Evolutionary conservation across 2,888 invertebrate genomes (phyloP).

Genomic region (Sesia apiformis): DNA sequence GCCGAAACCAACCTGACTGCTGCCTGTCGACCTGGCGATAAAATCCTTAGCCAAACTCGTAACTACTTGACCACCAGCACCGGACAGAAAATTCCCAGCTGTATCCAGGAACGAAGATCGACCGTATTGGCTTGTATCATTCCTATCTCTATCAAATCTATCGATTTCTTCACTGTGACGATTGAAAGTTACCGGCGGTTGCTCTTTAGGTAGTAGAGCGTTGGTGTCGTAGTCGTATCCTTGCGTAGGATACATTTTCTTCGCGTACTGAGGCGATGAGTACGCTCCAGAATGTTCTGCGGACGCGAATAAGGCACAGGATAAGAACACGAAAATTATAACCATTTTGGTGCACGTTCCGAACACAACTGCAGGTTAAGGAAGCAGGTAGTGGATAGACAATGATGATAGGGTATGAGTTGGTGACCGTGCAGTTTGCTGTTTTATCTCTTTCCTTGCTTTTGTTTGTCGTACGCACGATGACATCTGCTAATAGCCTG

Average conservation of each 20-base stretch:
- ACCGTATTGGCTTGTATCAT: slow-evolving; percentile 39
- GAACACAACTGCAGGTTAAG: slow-evolving; percentile 20
- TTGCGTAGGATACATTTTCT: slow-evolving; percentile 58
- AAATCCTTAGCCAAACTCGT: slow-evolving; percentile 79
- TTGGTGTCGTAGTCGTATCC: slow-evolving; percentile 43
- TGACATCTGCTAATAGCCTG: slow-evolving; percentile 62
- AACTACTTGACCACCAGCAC: slow-evolving; percentile 69
- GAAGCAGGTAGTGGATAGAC: slow-evolving; percentile 43
- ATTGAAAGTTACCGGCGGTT: slow-evolving; percentile 34
- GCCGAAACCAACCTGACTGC: slow-evolving; percentile 79
- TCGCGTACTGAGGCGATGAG: slow-evolving; percentile 68
- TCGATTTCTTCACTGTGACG: slow-evolving; percentile 30
- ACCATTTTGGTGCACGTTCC: slow-evolving; percentile 39
- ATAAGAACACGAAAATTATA: slow-evolving; percentile 29
- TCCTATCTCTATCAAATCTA: slow-evolving; percentile 34
- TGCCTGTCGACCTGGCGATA: slow-evolving; percentile 79
- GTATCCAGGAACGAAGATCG: slow-evolving; percentile 51
- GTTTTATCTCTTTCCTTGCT: slow-evolving; percentile 67
- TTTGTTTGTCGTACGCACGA: slow-evolving; percentile 69
- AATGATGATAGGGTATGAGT: slow-evolving; percentile 41
- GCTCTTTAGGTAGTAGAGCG: slow-evolving; percentile 48
- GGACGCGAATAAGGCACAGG: slow-evolving; percentile 20
- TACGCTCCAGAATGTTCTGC: slow-evolving; percentile 66
- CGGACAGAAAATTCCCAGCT: slow-evolving; percentile 56
- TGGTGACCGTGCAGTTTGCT: slow-evolving; percentile 30